phyloP scores from a whole-genome alignment of 2,888 invertebrate species.

The Platycheirus albimanus region DNA sequence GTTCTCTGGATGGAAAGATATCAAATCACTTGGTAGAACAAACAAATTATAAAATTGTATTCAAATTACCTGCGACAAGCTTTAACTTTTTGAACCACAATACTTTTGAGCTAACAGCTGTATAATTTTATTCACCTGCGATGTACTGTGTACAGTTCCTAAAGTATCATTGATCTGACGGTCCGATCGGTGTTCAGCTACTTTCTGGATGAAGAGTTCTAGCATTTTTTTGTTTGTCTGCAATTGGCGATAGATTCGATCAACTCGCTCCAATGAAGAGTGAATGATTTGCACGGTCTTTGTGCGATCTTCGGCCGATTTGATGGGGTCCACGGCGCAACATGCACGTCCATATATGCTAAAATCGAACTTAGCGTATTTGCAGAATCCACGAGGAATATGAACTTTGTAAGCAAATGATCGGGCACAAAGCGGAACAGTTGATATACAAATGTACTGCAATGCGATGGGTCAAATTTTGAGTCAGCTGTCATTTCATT shows the following conservation, averaged over 20 bases:
- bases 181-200: slow-evolving; percentile 92
- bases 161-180: slow-evolving; percentile 84
- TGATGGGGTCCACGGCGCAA: slow-evolving; percentile 98
- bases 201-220: slow-evolving; percentile 92
- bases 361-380: slow-evolving; percentile 99
- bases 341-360: slow-evolving; percentile 95
- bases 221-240: slow-evolving; percentile 94
- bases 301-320: slow-evolving; percentile 97
- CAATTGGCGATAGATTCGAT: slow-evolving; percentile 95
- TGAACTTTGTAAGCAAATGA: slow-evolving; percentile 85
- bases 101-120: slow-evolving; percentile 97
- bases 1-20: slow-evolving; percentile 85
- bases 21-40: not conserved
- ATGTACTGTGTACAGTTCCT: slow-evolving; percentile 83
- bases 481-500: slow-evolving; percentile 85
- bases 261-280: slow-evolving; percentile 95
- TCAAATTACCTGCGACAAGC: slow-evolving; percentile 89
- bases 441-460: slow-evolving; percentile 87
- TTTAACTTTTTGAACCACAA: slow-evolving; percentile 95
- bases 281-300: slow-evolving; percentile 97
- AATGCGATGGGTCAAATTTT: slow-evolving; percentile 87
- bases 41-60: not conserved
- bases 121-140: slow-evolving; percentile 95
- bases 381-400: slow-evolving; percentile 99
- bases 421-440: slow-evolving; percentile 86